These are phyloP conservation scores for Acronicta aceris DNA, from an alignment of 2,888 invertebrate species.

Conservation along the genomic window DNA sequence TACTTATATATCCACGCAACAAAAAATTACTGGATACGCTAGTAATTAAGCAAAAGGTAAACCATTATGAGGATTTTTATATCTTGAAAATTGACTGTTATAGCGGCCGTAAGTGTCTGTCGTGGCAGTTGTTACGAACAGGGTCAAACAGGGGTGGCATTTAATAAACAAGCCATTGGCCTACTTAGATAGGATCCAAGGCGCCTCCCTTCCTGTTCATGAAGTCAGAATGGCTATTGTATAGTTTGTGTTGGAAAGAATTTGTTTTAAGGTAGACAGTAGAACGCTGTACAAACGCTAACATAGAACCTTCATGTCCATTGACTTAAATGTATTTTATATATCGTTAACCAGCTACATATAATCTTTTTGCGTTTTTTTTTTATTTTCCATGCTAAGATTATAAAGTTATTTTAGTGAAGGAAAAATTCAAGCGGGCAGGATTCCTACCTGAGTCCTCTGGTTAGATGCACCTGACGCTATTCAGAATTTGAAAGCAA, in stretches of 20 bases:
- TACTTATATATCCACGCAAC: too few species aligned
- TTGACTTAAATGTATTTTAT: too few species aligned
- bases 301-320: neutral
- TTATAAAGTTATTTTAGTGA: too few species aligned
- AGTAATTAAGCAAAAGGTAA: too few species aligned
- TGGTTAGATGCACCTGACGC: too few species aligned
- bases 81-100: constrained; percentile 27
- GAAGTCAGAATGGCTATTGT: constrained; percentile 43
- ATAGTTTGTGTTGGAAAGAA: constrained; percentile 24
- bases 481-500: too few species aligned
- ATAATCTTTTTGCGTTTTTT: too few species aligned
- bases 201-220: constrained; percentile 63
- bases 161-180: constrained; percentile 70
- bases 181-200: constrained; percentile 68
- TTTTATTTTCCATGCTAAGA: too few species aligned
- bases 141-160: constrained; percentile 62
- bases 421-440: too few species aligned
- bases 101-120: constrained; percentile 33
- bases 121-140: constrained; percentile 57
- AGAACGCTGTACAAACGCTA: neutral
- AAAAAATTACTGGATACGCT: too few species aligned
- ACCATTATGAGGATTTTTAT: neutral
- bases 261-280: neutral
- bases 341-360: too few species aligned
- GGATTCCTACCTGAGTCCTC: too few species aligned